phyloP scores from a whole-genome alignment of 2,113 vertebrate genomes.

The Chrysochloris asiatica region DNA sequence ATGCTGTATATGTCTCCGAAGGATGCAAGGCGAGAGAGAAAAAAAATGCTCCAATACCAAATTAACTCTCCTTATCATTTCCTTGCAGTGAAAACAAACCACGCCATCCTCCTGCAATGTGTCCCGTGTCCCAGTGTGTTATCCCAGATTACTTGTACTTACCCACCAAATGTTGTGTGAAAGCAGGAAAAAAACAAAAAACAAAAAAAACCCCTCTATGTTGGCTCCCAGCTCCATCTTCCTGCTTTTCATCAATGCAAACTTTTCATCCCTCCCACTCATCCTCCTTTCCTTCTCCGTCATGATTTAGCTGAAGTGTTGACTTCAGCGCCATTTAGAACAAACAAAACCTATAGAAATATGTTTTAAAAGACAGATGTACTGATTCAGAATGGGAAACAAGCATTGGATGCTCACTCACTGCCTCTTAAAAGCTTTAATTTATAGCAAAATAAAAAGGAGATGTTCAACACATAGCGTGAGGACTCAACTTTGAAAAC shows the following conservation, averaged over 20 bases:
- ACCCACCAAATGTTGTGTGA: slow-evolving; percentile 39
- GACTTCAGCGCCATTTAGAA: slow-evolving; percentile 75
- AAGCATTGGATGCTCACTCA: slow-evolving; percentile 64
- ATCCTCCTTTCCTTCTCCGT: slow-evolving; percentile 64
- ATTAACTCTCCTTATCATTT: slow-evolving; percentile 14
- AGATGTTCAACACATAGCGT: background rate
- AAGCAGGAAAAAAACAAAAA: background rate
- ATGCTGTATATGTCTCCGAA: background rate
- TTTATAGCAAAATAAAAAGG: slow-evolving; percentile 76
- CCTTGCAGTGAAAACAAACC: slow-evolving; percentile 38
- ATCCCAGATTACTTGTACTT: background rate
- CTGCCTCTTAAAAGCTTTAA: slow-evolving; percentile 79
- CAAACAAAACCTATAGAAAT: slow-evolving; percentile 69
- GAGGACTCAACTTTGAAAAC: slow-evolving; percentile 79
- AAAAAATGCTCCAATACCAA: background rate
- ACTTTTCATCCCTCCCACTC: background rate
- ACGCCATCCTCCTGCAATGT: background rate
- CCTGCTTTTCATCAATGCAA: background rate
- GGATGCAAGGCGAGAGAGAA: background rate
- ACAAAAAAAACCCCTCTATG: background rate
- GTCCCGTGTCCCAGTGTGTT: fast-evolving
- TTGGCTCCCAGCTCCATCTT: background rate
- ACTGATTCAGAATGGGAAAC: slow-evolving; percentile 69
- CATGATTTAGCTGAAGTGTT: slow-evolving; percentile 73
- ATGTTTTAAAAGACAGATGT: slow-evolving; percentile 77